Conservation (phyloP, 2,113 vertebrate species). For the Eonycteris spelaea region DNA sequence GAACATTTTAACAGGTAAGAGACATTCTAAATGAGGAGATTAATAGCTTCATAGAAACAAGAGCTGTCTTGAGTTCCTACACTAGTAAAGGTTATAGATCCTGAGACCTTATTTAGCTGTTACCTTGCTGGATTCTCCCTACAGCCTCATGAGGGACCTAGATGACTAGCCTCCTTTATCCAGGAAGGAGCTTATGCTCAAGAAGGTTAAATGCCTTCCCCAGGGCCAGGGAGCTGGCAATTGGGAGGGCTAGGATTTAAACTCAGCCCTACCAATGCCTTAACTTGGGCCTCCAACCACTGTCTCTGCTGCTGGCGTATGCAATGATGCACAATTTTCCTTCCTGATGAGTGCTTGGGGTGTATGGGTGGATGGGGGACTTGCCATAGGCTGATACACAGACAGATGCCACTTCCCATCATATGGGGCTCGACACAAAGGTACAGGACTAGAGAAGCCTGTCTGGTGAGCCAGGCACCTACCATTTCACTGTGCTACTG, state of each 20-base stretch:
- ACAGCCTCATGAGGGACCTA: accelerated
- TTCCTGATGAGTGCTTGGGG: background rate
- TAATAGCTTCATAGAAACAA: background rate
- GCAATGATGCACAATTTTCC: accelerated
- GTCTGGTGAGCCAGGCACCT: background rate
- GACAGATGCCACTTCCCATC: background rate
- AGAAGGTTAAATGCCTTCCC: background rate
- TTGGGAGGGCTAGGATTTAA: background rate
- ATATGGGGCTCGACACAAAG: background rate
- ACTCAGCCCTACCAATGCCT: background rate
- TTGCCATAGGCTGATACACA: background rate
- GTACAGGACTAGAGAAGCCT: background rate
- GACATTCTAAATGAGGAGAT: background rate
- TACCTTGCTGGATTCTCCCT: background rate
- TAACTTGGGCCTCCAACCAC: background rate
- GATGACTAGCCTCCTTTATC: background rate
- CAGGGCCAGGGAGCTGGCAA: background rate
- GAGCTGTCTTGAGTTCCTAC: background rate
- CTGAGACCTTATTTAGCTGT: background rate
- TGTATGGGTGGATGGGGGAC: background rate
- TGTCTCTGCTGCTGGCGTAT: background rate
- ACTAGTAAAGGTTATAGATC: background rate
- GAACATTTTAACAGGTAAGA: background rate
- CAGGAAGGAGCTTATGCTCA: background rate
- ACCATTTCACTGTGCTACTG: background rate